Conservation (phyloP, 2,113 vertebrate genomes). For the Carollia perspicillata region DNA sequence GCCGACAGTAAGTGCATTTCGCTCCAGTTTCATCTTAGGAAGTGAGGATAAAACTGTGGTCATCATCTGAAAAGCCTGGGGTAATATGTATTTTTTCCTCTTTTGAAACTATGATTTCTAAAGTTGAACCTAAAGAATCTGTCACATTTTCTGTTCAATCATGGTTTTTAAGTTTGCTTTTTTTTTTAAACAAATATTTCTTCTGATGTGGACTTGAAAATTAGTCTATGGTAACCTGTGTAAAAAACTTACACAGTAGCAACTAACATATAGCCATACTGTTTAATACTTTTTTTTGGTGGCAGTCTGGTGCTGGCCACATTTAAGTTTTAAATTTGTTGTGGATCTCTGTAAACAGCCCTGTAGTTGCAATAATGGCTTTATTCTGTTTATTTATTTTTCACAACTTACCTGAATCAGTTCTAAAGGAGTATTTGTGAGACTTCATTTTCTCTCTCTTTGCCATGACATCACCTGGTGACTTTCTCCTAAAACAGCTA, state of each 20-base stretch:
- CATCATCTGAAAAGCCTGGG: constrained; percentile 24
- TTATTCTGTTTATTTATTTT: constrained; percentile 65
- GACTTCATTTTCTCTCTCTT: constrained; percentile 32
- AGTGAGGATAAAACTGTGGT: constrained; percentile 55
- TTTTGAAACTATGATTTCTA: constrained; percentile 32
- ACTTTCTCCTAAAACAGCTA: constrained; percentile 48
- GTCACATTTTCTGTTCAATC: constrained; percentile 64
- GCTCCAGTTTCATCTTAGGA: constrained; percentile 2
- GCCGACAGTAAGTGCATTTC: not conserved
- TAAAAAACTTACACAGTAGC: constrained; percentile 30
- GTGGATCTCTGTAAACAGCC: constrained; percentile 33
- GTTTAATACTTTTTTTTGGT: not conserved
- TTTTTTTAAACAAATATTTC: constrained; percentile 27
- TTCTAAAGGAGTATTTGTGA: constrained; percentile 58
- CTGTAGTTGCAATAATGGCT: constrained; percentile 64
- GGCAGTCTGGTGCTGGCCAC: constrained; percentile 55
- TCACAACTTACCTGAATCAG: constrained; percentile 27
- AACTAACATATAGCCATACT: constrained; percentile 53
- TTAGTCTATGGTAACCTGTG: constrained; percentile 45
- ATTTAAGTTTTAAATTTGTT: constrained; percentile 44
- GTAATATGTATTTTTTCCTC: constrained; percentile 18
- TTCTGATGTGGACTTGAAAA: constrained; percentile 64
- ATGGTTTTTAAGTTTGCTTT: constrained; percentile 41
- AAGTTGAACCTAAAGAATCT: constrained; percentile 35
- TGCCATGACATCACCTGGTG: constrained; percentile 1